Conservation (phyloP, 2,888 invertebrate species). For the Aphelenchoides bicaudatus region DNA sequence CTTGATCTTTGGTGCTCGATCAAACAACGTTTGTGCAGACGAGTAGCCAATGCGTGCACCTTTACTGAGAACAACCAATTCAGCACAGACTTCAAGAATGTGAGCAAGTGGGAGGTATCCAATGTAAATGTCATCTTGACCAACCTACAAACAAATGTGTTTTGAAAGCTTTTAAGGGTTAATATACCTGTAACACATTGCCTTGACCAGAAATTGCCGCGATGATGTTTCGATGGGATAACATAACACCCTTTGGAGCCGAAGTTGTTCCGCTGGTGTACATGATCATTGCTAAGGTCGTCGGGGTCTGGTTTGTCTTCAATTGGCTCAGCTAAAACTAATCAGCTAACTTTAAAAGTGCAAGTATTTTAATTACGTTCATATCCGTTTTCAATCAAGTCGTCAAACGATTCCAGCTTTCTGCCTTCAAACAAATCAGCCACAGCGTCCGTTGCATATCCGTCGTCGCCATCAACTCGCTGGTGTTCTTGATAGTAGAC, state of each 20-base stretch:
- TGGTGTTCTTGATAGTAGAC: conserved; percentile 49
- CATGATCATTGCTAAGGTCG: conserved; percentile 83
- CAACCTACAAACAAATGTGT: background rate
- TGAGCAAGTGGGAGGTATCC: conserved; percentile 95
- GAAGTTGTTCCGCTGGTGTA: conserved; percentile 94
- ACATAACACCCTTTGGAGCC: conserved; percentile 62
- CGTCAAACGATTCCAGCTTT: conserved; percentile 44
- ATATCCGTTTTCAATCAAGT: conserved; percentile 42
- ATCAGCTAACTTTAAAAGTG: background rate
- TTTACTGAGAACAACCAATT: conserved; percentile 55
- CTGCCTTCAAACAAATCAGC: conserved; percentile 26
- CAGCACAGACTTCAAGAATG: conserved; percentile 90
- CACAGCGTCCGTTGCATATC: conserved; percentile 20
- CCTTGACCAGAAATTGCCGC: conserved; percentile 63
- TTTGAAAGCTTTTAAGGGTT: conserved; percentile 4
- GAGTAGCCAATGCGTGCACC: conserved; percentile 87
- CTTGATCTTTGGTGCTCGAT: conserved; percentile 82
- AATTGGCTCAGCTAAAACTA: background rate
- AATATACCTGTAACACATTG: conserved; percentile 49
- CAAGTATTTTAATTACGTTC: conserved; percentile 1
- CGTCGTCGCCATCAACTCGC: conserved; percentile 9
- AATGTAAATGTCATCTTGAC: conserved; percentile 73
- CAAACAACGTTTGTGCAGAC: conserved; percentile 76
- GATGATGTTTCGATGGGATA: conserved; percentile 64
- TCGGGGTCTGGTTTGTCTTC: background rate